Percentiles rank a stretch among this genome's conserved stretches.
Evolutionary conservation across 2,888 invertebrate genomes (phyloP).

Genomic region (Conops quadrifasciatus): DNA sequence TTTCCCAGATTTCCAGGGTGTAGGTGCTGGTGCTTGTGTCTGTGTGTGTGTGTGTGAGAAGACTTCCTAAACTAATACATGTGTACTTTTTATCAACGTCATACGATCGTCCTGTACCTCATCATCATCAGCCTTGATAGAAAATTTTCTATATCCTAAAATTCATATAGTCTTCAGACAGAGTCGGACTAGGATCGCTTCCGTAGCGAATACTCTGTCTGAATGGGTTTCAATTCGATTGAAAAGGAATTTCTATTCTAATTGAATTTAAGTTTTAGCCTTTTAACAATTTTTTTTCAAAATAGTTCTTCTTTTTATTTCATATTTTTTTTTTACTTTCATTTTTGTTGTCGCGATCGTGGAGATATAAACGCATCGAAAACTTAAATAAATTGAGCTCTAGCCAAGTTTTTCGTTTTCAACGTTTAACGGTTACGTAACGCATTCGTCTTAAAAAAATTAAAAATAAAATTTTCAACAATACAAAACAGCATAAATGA

Average conservation of each 20-base stretch:
- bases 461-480: too few relatives aligned
- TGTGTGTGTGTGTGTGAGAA: neutral
- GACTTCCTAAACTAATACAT: neutral
- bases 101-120: constrained; percentile 15
- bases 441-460: too few relatives aligned
- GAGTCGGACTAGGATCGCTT: constrained; percentile 61
- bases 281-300: constrained; percentile 38
- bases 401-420: neutral
- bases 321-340: constrained; percentile 31
- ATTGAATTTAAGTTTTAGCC: constrained; percentile 41
- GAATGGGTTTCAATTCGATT: constrained; percentile 57
- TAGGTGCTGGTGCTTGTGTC: neutral
- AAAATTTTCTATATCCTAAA: constrained; percentile 37
- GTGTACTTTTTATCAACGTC: neutral
- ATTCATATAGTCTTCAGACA: constrained; percentile 62
- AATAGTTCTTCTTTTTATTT: neutral
- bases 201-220: constrained; percentile 61
- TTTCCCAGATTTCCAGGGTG: constrained; percentile 6
- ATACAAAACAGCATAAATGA: too few relatives aligned
- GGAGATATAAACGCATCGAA: neutral
- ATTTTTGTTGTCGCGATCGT: neutral
- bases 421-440: too few relatives aligned
- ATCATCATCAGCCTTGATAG: constrained; percentile 49
- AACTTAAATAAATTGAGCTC: neutral
- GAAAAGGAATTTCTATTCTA: constrained; percentile 40